Conservation (phyloP, 2,888 invertebrate genomes). For the Nudaria mundana region DNA sequence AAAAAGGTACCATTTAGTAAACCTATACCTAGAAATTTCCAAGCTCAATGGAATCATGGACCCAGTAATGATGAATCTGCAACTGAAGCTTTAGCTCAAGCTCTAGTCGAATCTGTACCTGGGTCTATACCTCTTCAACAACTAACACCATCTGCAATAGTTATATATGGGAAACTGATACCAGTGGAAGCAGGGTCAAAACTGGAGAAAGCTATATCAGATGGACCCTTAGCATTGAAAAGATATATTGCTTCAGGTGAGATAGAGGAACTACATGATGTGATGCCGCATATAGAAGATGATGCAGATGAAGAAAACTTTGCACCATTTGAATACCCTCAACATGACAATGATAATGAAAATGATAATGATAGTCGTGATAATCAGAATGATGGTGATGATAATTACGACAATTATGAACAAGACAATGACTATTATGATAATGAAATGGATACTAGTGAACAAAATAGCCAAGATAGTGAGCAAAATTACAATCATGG, state of each 20-base stretch:
- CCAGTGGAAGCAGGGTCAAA: conserved; percentile 89
- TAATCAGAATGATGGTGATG: conserved; percentile 42
- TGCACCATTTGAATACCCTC: conserved; percentile 71
- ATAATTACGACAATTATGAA: conserved; percentile 54
- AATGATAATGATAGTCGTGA: conserved; percentile 44
- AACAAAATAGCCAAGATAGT: conserved; percentile 64
- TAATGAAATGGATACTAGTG: conserved; percentile 64
- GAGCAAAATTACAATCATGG: conserved; percentile 60
- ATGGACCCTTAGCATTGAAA: conserved; percentile 89
- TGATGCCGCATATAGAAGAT: conserved; percentile 86
- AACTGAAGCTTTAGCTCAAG: conserved; percentile 85
- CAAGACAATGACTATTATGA: conserved; percentile 64
- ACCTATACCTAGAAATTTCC: conserved; percentile 97
- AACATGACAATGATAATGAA: conserved; percentile 50
- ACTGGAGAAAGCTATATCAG: conserved; percentile 87
- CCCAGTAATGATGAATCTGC: conserved; percentile 76
- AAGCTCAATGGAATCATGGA: conserved; percentile 97
- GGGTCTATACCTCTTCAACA: conserved; percentile 89
- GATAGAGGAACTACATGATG: conserved; percentile 89
- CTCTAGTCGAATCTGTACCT: conserved; percentile 87
- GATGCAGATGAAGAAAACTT: conserved; percentile 77
- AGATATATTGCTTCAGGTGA: conserved; percentile 90
- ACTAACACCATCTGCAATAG: conserved; percentile 89
- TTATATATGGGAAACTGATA: conserved; percentile 91
- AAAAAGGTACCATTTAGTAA: conserved; percentile 97